Evolutionary conservation across 2,113 vertebrate species (phyloP).

Genomic region (Coptodon bakossiorum): DNA sequence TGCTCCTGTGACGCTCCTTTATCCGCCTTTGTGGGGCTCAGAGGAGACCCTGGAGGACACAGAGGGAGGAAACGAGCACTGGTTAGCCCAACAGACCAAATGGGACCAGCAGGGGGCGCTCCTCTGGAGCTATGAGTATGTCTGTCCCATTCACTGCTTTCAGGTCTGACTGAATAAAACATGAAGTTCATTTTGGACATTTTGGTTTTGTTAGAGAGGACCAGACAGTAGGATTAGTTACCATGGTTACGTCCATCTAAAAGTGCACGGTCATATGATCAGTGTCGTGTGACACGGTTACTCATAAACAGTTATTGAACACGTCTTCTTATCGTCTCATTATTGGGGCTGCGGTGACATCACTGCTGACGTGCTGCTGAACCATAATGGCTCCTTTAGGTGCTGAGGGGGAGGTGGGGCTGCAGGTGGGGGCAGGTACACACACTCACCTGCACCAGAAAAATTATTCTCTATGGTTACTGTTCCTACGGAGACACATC

Average conservation of each 20-base stretch:
- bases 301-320: neutral
- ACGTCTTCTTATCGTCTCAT: neutral
- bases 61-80: neutral
- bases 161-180: neutral
- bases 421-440: neutral
- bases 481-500: neutral
- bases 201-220: neutral
- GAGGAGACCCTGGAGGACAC: neutral
- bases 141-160: neutral
- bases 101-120: neutral
- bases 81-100: neutral
- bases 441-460: neutral
- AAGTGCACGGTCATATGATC: neutral
- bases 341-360: neutral
- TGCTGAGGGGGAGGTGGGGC: neutral
- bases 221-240: neutral
- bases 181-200: neutral
- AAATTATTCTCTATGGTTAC: neutral
- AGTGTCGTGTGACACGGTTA: neutral
- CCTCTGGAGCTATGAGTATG: neutral
- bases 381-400: neutral
- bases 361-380: neutral
- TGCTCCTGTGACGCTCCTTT: neutral
- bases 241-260: neutral
- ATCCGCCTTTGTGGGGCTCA: neutral